A percentile compares a stretch with the other conserved stretches of the same genome.
Conservation (phyloP, 2,113 vertebrate genomes). For the Hyla sarda region DNA sequence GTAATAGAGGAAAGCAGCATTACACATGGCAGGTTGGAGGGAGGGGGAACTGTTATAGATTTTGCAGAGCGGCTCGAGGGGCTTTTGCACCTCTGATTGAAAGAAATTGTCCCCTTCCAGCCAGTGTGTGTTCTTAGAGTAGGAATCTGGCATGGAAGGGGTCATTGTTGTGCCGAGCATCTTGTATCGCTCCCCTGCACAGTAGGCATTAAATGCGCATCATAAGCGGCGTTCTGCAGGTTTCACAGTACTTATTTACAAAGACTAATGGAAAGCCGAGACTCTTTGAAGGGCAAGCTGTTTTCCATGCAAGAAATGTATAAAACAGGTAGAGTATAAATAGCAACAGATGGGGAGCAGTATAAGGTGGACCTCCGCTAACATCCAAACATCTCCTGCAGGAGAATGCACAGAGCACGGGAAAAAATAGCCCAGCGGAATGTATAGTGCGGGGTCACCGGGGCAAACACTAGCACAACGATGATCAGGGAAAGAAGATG, state of each 20-base stretch:
- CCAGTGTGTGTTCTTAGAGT: neutral
- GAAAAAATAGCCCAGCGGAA: neutral
- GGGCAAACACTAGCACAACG: neutral
- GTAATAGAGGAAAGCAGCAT: neutral
- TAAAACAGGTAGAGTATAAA: constrained; percentile 49
- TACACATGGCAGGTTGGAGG: neutral
- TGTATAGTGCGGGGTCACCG: neutral
- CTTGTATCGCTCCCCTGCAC: neutral
- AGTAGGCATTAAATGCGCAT: constrained; percentile 50
- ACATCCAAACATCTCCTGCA: neutral
- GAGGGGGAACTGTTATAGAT: neutral
- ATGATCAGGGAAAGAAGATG: constrained; percentile 18
- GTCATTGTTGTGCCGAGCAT: neutral
- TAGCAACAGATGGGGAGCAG: constrained; percentile 51
- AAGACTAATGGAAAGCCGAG: constrained; percentile 45
- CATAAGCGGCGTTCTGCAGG: constrained; percentile 16
- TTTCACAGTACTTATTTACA: constrained; percentile 41
- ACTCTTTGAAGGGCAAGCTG: constrained; percentile 50
- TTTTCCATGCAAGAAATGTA: constrained; percentile 47
- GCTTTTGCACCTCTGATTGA: no score
- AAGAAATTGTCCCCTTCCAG: neutral
- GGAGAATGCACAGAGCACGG: neutral
- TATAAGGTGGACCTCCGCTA: constrained; percentile 32
- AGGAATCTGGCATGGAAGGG: constrained; percentile 8
- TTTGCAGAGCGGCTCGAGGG: neutral